A percentile compares a stretch with the other conserved stretches of the same genome.
Evolutionary conservation across 2,888 invertebrate genomes (phyloP).

Genomic region (Lasiommata megera): DNA sequence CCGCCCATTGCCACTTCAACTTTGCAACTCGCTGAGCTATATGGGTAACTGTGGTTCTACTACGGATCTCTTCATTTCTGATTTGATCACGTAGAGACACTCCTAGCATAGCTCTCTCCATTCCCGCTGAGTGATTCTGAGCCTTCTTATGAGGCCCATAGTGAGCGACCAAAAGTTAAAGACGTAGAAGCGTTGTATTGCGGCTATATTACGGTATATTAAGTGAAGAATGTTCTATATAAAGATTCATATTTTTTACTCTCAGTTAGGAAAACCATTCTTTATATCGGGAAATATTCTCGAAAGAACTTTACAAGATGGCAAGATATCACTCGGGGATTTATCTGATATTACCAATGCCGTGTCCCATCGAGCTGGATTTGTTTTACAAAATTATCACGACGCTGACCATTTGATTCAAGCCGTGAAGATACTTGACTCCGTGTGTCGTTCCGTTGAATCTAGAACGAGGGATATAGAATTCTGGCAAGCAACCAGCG

Average conservation of each 20-base stretch:
- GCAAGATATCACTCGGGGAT: constrained; percentile 33
- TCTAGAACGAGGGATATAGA: constrained; percentile 28
- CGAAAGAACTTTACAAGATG: constrained; percentile 33
- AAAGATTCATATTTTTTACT: neutral
- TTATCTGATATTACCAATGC: constrained; percentile 43
- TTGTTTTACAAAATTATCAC: constrained; percentile 35
- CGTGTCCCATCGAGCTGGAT: constrained; percentile 40
- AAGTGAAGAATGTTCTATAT: no score
- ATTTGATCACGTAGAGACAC: no score
- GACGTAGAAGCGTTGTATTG: no score
- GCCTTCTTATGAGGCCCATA: no score
- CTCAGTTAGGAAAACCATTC: constrained; percentile 42
- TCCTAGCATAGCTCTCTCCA: no score
- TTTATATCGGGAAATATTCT: constrained; percentile 45
- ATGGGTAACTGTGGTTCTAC: no score
- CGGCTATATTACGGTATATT: no score
- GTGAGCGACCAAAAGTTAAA: no score
- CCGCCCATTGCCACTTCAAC: no score
- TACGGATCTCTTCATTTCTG: no score
- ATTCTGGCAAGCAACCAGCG: constrained; percentile 37
- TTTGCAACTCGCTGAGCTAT: no score
- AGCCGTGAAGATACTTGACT: constrained; percentile 35
- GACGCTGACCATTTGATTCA: constrained; percentile 31
- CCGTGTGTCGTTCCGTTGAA: constrained; percentile 36
- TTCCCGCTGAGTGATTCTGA: no score